These are phyloP conservation scores for Sprattus sprattus DNA, from an alignment of 2,113 vertebrate genomes.

Conservation along the genomic window DNA sequence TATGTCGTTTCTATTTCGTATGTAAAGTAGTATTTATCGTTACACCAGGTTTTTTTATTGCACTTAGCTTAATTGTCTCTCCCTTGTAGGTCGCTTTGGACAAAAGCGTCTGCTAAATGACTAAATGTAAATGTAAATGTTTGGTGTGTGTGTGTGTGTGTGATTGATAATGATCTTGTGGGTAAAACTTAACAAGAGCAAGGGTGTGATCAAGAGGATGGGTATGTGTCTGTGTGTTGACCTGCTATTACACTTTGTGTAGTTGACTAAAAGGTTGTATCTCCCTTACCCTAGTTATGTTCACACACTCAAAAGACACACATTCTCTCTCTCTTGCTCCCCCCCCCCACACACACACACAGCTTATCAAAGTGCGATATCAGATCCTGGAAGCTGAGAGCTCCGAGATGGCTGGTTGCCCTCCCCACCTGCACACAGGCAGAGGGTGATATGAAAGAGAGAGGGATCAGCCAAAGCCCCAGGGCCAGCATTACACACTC, in stretches of 20 bases:
- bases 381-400: neutral
- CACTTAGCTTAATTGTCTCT: no score
- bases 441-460: neutral
- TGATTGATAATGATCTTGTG: no score
- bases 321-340: neutral
- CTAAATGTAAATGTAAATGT: no score
- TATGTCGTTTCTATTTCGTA: no score
- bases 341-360: neutral
- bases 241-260: no score
- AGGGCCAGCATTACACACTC: neutral
- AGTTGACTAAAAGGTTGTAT: neutral
- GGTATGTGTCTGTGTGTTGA: neutral
- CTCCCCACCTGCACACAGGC: neutral
- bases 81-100: no score
- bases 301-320: neutral
- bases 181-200: no score
- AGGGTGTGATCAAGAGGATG: neutral
- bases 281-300: neutral
- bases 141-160: no score
- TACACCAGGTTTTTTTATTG: no score
- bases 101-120: no score
- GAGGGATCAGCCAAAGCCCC: neutral
- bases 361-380: neutral
- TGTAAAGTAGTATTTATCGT: no score
- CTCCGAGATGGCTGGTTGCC: neutral